Conservation (phyloP, 2,797 vertebrate species). For the Cryptoprocta ferox region DNA sequence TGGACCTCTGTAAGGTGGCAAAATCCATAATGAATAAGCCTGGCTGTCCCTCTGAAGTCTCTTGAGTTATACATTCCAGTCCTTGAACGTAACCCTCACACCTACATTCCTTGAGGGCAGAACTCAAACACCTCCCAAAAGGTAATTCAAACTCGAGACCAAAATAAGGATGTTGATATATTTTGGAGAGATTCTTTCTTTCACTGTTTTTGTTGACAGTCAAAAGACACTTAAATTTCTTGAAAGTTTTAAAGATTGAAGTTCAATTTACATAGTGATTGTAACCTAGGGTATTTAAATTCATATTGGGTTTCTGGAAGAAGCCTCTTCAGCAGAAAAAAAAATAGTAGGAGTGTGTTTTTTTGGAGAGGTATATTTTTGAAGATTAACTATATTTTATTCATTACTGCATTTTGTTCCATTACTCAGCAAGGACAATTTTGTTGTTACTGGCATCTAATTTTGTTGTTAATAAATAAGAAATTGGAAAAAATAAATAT, state of each 20-base stretch:
- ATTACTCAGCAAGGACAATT: not conserved
- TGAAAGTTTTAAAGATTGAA: not conserved
- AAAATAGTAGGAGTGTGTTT: not conserved
- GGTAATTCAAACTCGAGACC: not conserved
- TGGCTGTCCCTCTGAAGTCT: not conserved
- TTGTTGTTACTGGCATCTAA: not conserved
- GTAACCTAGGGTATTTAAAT: not conserved
- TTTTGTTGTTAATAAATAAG: not conserved
- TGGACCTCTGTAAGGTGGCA: slow-evolving; percentile 51
- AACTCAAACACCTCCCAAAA: not conserved
- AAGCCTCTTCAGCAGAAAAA: not conserved
- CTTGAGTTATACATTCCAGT: not conserved
- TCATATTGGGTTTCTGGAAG: not conserved
- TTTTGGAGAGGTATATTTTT: not conserved
- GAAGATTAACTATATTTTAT: not conserved
- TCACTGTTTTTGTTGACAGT: not conserved
- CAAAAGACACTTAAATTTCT: not conserved
- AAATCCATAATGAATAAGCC: not conserved
- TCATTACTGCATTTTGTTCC: not conserved
- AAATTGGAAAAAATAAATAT: slow-evolving; percentile 20
- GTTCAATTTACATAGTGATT: not conserved
- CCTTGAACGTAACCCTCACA: not conserved
- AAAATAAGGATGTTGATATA: not conserved
- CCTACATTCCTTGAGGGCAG: not conserved
- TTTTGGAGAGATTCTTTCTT: not conserved